Percentiles rank a stretch among this genome's conserved stretches.
Conservation (phyloP, 2,113 vertebrate genomes). For the Atractosteus spatula region DNA sequence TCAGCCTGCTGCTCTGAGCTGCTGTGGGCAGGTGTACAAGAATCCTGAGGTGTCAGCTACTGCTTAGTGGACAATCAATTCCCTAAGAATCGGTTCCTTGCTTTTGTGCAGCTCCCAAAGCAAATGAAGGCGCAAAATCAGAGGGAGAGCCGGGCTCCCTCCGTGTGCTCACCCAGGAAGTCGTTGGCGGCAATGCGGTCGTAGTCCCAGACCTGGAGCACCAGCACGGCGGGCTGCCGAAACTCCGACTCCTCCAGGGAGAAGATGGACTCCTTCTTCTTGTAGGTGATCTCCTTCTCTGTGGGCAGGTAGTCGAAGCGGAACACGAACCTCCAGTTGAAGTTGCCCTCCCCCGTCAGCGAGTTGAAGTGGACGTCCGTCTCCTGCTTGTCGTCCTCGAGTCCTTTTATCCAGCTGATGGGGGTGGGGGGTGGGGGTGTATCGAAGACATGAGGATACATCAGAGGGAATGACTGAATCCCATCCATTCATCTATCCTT, state of each 20-base stretch:
- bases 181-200: conserved; percentile 86
- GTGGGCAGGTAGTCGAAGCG: conserved; percentile 86
- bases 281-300: conserved; percentile 83
- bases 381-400: conserved; percentile 85
- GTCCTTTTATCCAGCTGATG: conserved; percentile 86
- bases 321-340: conserved; percentile 93
- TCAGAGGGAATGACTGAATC: not conserved
- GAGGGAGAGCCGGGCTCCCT: not conserved
- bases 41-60: too few relatives aligned
- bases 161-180: conserved; percentile 76
- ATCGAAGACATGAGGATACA: too few relatives aligned
- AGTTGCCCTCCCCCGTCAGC: conserved; percentile 90
- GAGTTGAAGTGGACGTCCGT: conserved; percentile 95
- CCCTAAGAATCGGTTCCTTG: too few relatives aligned
- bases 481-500: not conserved
- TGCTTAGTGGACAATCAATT: too few relatives aligned
- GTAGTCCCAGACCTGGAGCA: conserved; percentile 92
- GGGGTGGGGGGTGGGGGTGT: too few relatives aligned
- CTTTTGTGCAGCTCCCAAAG: too few relatives aligned
- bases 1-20: too few relatives aligned
- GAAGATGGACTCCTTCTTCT: conserved; percentile 85
- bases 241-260: conserved; percentile 84
- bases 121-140: too few relatives aligned
- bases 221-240: conserved; percentile 77
- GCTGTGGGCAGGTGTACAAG: too few relatives aligned